phyloP scores from a whole-genome alignment of 2,797 vertebrate genomes.

The Rhinogobio ventralis region DNA sequence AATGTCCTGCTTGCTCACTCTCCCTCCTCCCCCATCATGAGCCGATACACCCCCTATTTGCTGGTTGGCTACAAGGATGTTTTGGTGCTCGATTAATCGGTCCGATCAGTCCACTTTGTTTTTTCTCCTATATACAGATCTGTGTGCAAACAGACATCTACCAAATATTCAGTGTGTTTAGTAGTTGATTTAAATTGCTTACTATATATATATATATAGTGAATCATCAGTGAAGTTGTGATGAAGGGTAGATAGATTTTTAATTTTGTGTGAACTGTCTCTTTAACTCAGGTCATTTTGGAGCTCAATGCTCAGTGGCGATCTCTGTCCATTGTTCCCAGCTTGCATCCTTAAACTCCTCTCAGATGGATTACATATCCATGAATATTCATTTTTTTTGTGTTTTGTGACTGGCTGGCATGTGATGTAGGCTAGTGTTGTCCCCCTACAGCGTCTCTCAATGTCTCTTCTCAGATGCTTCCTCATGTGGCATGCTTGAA shows the following conservation, averaged over 20 bases:
- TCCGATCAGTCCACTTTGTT: no score
- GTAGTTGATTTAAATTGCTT: no score
- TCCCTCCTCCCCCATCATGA: no score
- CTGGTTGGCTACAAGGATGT: no score
- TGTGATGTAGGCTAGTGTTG: conserved; percentile 40
- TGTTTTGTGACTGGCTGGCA: conserved; percentile 39
- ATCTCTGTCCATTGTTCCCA: conserved; percentile 39
- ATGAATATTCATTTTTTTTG: conserved; percentile 47
- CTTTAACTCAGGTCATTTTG: conserved; percentile 26
- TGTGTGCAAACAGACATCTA: no score
- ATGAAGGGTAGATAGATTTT: not conserved
- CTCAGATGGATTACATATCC: conserved; percentile 48
- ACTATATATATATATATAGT: no score
- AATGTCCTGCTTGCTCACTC: no score
- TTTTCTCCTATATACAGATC: no score
- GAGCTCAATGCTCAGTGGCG: not conserved
- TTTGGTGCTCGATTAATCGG: no score
- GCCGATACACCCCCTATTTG: no score
- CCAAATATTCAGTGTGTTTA: no score
- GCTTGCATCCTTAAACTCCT: conserved; percentile 35
- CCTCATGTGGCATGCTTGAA: conserved; percentile 41
- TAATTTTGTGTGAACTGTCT: not conserved
- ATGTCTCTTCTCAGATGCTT: conserved; percentile 40
- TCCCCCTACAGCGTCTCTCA: conserved; percentile 42
- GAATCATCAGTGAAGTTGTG: not conserved